These are phyloP conservation scores for Trichonephila clavipes DNA, from an alignment of 1,140 invertebrate species.

Conservation along the genomic window DNA sequence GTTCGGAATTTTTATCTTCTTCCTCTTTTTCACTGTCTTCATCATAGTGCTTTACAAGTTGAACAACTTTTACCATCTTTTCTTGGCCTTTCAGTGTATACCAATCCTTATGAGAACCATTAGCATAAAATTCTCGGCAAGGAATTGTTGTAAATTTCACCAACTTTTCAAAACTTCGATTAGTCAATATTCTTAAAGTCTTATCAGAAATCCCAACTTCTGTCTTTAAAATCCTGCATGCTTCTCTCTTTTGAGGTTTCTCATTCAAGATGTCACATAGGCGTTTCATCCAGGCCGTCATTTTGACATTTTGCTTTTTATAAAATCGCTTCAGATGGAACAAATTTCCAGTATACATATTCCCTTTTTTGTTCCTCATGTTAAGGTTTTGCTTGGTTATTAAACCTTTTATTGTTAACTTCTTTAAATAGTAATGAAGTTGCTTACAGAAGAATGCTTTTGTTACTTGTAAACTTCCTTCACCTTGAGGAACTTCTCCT, in stretches of 20 bases:
- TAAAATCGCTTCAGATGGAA: conserved; percentile 76
- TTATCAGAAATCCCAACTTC: conserved; percentile 42
- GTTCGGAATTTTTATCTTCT: conserved; percentile 80
- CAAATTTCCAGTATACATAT: conserved; percentile 54
- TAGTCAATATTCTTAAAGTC: conserved; percentile 62
- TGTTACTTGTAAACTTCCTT: conserved; percentile 82
- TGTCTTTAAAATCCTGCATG: neutral
- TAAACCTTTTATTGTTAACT: conserved; percentile 83
- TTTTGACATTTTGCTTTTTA: conserved; percentile 39
- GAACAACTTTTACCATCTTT: conserved; percentile 78
- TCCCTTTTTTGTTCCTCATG: conserved; percentile 44
- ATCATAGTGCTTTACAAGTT: conserved; percentile 77
- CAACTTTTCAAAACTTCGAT: conserved; percentile 35
- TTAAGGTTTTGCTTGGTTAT: conserved; percentile 84
- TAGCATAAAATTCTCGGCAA: conserved; percentile 84
- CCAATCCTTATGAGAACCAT: conserved; percentile 82
- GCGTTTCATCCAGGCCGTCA: conserved; percentile 48
- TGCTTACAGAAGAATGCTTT: conserved; percentile 84
- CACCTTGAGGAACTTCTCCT: conserved; percentile 87
- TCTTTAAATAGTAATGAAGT: conserved; percentile 86
- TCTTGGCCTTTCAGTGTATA: conserved; percentile 82
- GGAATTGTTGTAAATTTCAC: conserved; percentile 79
- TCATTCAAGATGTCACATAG: conserved; percentile 66
- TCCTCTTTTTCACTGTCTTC: conserved; percentile 79
- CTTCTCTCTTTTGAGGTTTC: conserved; percentile 66